A percentile compares a stretch with the other conserved stretches of the same genome.
phyloP scores from a whole-genome alignment of 2,113 vertebrate species.

The Pteronura brasiliensis region DNA sequence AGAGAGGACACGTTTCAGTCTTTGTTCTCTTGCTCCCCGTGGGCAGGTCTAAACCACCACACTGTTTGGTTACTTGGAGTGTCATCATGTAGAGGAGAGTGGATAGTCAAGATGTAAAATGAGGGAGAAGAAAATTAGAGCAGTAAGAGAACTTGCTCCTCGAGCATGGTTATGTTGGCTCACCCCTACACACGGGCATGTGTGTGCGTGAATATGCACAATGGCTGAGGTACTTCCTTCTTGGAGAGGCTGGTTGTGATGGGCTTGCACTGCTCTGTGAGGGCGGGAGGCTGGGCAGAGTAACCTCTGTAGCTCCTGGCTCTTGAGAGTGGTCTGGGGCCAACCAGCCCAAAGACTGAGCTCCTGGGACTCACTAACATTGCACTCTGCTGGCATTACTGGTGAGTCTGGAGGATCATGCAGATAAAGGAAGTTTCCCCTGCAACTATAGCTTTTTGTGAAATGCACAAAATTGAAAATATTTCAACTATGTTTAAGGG shows the following conservation, averaged over 20 bases:
- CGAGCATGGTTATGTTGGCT: fast-evolving
- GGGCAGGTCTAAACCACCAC: not conserved
- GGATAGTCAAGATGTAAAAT: not conserved
- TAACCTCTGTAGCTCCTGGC: not conserved
- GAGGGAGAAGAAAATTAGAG: not conserved
- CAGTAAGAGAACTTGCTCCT: not conserved
- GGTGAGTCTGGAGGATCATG: not conserved
- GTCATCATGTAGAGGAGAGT: not conserved
- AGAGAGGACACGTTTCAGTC: not conserved
- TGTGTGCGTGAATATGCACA: fast-evolving
- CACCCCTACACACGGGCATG: too few species aligned
- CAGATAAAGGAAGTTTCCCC: not conserved
- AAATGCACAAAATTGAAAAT: not conserved
- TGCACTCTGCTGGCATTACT: not conserved
- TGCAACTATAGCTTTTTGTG: not conserved
- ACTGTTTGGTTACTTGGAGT: not conserved
- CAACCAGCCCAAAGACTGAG: not conserved
- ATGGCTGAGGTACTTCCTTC: not conserved
- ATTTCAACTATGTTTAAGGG: not conserved
- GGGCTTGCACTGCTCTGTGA: not conserved
- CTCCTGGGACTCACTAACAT: not conserved
- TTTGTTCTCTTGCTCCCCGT: not conserved
- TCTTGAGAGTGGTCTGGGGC: not conserved
- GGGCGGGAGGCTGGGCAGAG: not conserved
- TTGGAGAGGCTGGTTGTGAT: not conserved